Base-by-base conservation (phyloP, 2,888 invertebrate genomes). In the Papilio elwesi region DNA sequence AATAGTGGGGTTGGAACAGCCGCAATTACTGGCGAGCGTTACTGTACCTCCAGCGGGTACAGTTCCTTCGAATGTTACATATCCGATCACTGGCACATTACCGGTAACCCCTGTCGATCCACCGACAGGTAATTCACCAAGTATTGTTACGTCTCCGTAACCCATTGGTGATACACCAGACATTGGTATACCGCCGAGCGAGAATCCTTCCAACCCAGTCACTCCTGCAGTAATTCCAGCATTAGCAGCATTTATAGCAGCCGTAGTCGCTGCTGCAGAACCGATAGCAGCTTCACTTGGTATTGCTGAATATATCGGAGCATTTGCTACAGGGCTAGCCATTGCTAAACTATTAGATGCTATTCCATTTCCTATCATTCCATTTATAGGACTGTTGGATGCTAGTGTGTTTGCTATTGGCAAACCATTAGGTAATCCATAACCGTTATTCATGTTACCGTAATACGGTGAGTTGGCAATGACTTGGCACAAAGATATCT, bases 31-130 rank as follows among this genome's bases (percentile, higher is more conserved):
- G 0, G 88, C 90, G 6, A 92, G 87, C 8, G 87, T 87, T 0
- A 92, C 92, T 6, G 87, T 76, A 0, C 92, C 92, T 15, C 86
- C 88, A 0, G 90, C 92, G 68, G 92, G 92, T 38, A 92, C 79
- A 3, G 83, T 82, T 0, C 92, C 92, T 69, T 92, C 92, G 69
- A 92, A 92, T 3, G 87, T 88, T 0, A 92, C 92, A 71, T 88
- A 92, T 64, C 92, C 92, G 76, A 92, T 88, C 0, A 92, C 89
- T 76, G 92, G 91, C 72, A 90, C 87, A 49, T 91, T 90, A 11
- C 92, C 92, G 62, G 82, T 70, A 0, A 91, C 81, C 1, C 84
- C 83, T 0, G 91, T 90, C 3, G 82, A 83, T 2, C 91, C 91
- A 65, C 83, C 83, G 0, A 90, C 89, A 77, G 90, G 91, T 78